Evolutionary conservation across 2,113 vertebrate genomes (phyloP).

Genomic region (Geothlypis trichas): DNA sequence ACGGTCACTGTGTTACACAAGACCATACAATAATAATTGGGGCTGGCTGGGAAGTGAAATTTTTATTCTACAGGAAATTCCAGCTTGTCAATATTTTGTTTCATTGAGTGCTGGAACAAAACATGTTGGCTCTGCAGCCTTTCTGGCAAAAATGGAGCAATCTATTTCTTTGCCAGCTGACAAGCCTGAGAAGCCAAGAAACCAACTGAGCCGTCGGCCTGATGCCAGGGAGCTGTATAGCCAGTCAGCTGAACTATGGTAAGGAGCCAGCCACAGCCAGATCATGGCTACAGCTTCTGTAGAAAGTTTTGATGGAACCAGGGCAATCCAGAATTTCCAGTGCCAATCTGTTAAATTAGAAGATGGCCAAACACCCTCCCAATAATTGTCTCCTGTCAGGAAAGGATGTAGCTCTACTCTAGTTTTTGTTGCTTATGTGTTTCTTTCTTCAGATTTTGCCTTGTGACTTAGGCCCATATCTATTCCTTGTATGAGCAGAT

Average conservation of each 20-base stretch:
- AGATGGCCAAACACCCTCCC: neutral
- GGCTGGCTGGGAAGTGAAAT: neutral
- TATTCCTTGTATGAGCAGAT: neutral
- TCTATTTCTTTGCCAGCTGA: slow-evolving; percentile 31
- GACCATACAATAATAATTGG: neutral
- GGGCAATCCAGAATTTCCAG: neutral
- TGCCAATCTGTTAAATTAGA: neutral
- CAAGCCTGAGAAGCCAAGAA: slow-evolving; percentile 31
- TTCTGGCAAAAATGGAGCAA: slow-evolving; percentile 44
- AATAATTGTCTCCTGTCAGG: neutral
- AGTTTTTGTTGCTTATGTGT: neutral
- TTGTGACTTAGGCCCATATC: neutral
- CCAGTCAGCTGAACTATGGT: neutral
- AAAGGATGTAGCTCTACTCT: neutral
- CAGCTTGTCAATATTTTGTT: slow-evolving; percentile 62
- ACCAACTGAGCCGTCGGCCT: neutral
- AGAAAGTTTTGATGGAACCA: neutral
- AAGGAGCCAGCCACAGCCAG: neutral
- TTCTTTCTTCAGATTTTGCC: neutral
- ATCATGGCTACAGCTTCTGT: neutral
- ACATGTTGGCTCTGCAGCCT: neutral
- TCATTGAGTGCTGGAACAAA: slow-evolving; percentile 20
- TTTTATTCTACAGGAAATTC: slow-evolving; percentile 57
- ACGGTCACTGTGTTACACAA: neutral
- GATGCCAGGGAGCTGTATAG: neutral